phyloP scores from a whole-genome alignment of 2,797 vertebrate species.

The Salmo trutta region DNA sequence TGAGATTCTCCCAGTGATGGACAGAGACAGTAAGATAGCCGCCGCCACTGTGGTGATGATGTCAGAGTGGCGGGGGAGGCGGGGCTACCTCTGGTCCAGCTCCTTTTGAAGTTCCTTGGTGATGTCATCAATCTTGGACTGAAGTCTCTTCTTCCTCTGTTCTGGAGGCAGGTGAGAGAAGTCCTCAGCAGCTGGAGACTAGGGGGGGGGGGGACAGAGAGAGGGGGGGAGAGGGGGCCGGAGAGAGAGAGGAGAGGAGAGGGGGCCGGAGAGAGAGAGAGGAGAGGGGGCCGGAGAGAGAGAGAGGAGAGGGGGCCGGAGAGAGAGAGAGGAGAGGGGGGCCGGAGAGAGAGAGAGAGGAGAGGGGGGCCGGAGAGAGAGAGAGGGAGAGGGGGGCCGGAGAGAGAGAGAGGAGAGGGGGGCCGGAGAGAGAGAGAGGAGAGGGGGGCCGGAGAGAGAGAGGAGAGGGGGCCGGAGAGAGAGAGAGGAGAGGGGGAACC shows the following conservation, averaged over 20 bases:
- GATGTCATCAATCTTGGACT: conserved; percentile 89
- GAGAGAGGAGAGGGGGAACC: too few species aligned
- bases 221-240: neutral
- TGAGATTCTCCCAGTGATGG: too few species aligned
- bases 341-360: neutral
- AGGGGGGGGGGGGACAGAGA: conserved; percentile 9
- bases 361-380: neutral
- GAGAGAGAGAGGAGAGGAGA: too few species aligned
- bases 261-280: too few species aligned
- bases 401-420: too few species aligned
- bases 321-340: neutral
- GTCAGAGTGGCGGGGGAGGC: neutral
- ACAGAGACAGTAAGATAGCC: too few species aligned
- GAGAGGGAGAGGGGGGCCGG: too few species aligned
- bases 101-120: conserved; percentile 89
- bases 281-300: neutral
- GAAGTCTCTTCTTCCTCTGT: conserved; percentile 91
- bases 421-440: too few species aligned
- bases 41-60: neutral
- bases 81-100: conserved; percentile 86
- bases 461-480: too few species aligned
- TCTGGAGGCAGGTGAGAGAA: conserved; percentile 94
- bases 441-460: neutral
- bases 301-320: neutral
- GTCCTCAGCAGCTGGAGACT: conserved; percentile 86